Evolutionary conservation across 2,888 invertebrate species (phyloP).

Genomic region (Xanthia togata): DNA sequence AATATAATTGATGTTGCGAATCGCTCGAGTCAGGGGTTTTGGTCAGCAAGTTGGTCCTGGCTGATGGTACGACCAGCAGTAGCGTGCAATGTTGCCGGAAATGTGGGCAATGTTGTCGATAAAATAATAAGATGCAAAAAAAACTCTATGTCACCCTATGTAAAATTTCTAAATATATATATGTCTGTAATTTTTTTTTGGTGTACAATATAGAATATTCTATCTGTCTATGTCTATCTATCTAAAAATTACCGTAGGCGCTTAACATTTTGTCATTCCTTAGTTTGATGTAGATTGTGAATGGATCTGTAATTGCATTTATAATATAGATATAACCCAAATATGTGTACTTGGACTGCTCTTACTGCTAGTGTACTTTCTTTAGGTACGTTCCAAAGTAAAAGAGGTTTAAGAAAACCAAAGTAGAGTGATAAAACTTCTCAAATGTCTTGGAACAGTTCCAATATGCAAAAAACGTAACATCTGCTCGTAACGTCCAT

Average conservation of each 20-base stretch:
- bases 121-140: not conserved
- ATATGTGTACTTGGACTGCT: not conserved
- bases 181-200: too few species aligned
- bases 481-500: slow-evolving; percentile 61
- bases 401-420: slow-evolving; percentile 38
- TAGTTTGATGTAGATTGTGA: not conserved
- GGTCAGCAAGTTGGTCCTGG: too few species aligned
- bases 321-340: not conserved
- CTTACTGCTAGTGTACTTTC: not conserved
- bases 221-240: too few species aligned
- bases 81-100: too few species aligned
- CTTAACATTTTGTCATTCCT: not conserved
- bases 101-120: not conserved
- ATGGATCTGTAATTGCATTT: not conserved
- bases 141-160: too few species aligned
- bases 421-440: slow-evolving; percentile 63
- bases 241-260: too few species aligned
- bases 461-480: slow-evolving; percentile 67
- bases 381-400: slow-evolving; percentile 1
- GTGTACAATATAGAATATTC: too few species aligned
- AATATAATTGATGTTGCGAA: too few species aligned
- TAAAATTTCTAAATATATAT: too few species aligned
- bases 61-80: too few species aligned
- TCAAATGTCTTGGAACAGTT: slow-evolving; percentile 59
- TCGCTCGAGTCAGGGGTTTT: too few species aligned